Conservation (phyloP, 2,888 invertebrate species). For the Apotomis turbidana region DNA sequence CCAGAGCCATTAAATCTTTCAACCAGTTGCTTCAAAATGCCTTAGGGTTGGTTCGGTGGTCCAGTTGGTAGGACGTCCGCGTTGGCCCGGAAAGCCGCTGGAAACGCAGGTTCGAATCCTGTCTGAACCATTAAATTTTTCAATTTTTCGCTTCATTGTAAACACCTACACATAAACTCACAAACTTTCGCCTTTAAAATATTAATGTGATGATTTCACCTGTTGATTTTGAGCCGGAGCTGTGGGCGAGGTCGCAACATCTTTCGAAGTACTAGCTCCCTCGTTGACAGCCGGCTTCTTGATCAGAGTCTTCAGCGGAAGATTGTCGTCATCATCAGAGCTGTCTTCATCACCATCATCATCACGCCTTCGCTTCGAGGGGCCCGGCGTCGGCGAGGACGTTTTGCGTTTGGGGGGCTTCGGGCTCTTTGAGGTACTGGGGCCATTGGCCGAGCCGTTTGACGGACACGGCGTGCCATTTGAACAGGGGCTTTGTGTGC, state of each 20-base stretch:
- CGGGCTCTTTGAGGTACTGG: background rate
- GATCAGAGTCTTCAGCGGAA: conserved; percentile 1
- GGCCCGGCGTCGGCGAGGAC: background rate
- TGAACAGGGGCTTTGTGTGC: background rate
- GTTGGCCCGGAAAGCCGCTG: no score
- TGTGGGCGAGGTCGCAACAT: conserved; percentile 18
- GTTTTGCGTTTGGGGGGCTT: conserved; percentile 21
- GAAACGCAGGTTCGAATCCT: no score
- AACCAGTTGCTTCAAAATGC: no score
- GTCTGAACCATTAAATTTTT: no score
- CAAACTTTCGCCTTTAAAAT: no score
- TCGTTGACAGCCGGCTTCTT: conserved; percentile 39
- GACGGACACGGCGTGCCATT: background rate
- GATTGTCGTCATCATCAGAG: conserved; percentile 28
- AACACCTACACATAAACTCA: no score
- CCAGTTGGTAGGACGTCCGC: no score
- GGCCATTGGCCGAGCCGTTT: background rate
- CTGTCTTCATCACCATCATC: conserved; percentile 3
- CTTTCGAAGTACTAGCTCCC: conserved; percentile 43
- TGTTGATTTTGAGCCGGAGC: background rate
- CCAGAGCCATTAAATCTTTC: no score
- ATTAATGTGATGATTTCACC: background rate
- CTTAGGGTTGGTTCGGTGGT: no score
- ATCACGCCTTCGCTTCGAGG: conserved; percentile 31
- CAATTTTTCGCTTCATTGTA: no score